These are phyloP conservation scores for Acanthosoma haemorrhoidale DNA, from an alignment of 2,888 invertebrate species.

Conservation along the genomic window DNA sequence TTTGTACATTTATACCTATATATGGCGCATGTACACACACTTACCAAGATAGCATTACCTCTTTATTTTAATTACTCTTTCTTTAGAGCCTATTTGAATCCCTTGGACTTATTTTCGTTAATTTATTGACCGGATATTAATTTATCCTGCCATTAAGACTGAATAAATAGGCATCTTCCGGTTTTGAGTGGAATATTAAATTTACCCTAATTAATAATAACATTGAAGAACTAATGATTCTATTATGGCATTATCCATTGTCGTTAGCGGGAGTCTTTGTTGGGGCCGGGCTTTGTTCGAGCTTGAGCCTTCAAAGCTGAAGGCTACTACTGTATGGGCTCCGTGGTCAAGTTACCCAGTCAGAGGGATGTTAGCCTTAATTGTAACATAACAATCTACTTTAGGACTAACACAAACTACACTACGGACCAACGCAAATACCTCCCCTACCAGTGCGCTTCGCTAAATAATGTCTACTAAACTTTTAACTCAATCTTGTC, in stretches of 20 bases:
- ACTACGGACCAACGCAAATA: neutral
- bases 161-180: neutral
- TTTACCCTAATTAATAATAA: conserved; percentile 17
- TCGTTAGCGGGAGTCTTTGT: conserved; percentile 20
- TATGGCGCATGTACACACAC: no score
- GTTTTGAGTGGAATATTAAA: neutral
- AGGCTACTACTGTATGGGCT: neutral
- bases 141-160: no score
- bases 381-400: conserved; percentile 28
- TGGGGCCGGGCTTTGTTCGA: neutral
- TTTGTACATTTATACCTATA: no score
- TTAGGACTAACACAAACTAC: neutral
- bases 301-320: neutral
- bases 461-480: neutral
- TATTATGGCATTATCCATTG: conserved; percentile 13
- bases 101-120: no score
- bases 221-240: conserved; percentile 25
- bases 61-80: no score
- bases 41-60: no score
- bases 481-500: no score
- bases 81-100: no score
- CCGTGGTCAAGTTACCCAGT: neutral
- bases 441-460: neutral
- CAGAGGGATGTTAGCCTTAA: neutral
- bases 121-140: no score